Evolutionary conservation across 2,797 vertebrate species (phyloP), one percentile per base, ranked within the genome.

Genomic region (Acrossocheilus fasciatus): DNA sequence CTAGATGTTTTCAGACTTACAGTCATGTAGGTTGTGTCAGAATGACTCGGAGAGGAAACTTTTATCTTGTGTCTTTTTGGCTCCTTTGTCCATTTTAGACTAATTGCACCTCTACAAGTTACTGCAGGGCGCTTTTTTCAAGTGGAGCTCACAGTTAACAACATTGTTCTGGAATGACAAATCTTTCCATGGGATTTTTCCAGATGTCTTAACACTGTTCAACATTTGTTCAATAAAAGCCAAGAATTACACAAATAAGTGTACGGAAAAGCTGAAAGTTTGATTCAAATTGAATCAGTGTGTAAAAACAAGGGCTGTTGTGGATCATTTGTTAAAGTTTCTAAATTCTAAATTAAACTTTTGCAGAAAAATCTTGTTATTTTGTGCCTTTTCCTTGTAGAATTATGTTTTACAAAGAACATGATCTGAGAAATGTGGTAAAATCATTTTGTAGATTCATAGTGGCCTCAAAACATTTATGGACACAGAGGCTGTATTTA

Each of bases 41-140:
- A 52, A 66, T 81, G 78, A 39, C 30, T 80, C 41, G 9, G 50
- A 85, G 80, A 47, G 30, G 66, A 70, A 79, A 72, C 66, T 85
- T 80, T 59, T 80, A 72, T 76, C 82, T 64, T 64, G 10, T 41
- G 34, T 52, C 45, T 45, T 68, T 84, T 81, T 41, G 15, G 17
- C 15, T 57, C 66, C 10, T 54, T 72, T 72, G 68, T 59, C 50
- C 14, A n/a, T 57, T 85, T 70, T 23, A 45, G 23, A 57, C 34
- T 80, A 79, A 85, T 85, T 80, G 64, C 39, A 59, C 8, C 52
- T 85, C 39, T 41, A 59, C 50, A 57, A 70, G 84, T 80, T 85
- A 78, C 84, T 85, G 41, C 66, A 62, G 39, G 14, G 76, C 45
- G 73, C 15, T 76, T 68, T 39, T 47, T n/a, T 62, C 18, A 66